Base-by-base conservation (phyloP, 2,888 invertebrate genomes). In the Sericinus montela region DNA sequence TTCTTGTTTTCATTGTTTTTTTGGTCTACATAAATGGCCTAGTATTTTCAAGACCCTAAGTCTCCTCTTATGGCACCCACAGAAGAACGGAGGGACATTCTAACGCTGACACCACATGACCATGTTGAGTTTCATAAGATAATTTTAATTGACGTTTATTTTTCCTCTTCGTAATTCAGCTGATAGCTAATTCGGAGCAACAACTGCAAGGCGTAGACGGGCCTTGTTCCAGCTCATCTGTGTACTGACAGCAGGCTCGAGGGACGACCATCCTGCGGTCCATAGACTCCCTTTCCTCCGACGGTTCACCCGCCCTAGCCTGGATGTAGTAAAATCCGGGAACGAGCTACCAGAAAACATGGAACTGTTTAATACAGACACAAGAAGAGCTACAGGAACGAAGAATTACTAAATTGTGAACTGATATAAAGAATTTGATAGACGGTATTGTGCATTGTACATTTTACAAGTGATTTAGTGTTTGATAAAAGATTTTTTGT, bases 201-300 rank as follows among this genome's bases (percentile, higher is more conserved):
- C 80, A 75, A 56, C 58, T 86, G 49, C 84, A 83, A 54, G 88
- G 88, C 34, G 85, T 87, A 40, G 88, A 87, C 63, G 87, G 87
- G 3, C 88, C 88, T 0, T 88, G 88, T 53, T 82, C 87, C 44
- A 86, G 86, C 58, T 75, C 87, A 0, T 87, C 88, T 51, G 83
- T 87, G 65, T 88, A 88, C 88, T 88, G 88, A 88, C 87, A 82
- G 62, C 72, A 72, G 70, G 73, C 67, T 57, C 72, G 60, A 51
- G 61, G 72, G 56, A 74, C 73, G 63, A 57, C 67, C 59, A 65
- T 67, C 53, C 67, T 69, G 51, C 73, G 77, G 51, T 86, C 86
- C 38, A 64, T 83, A 52, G 84, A 87, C 72, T 84, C 86, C 54
- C 63, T 86, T 55, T 77, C 82, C 51, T 80, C 85, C 8, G 84